Evolutionary conservation across 2,113 vertebrate genomes (phyloP), one percentile per base, ranked within the genome.

Genomic region (Sander lucioperca): DNA sequence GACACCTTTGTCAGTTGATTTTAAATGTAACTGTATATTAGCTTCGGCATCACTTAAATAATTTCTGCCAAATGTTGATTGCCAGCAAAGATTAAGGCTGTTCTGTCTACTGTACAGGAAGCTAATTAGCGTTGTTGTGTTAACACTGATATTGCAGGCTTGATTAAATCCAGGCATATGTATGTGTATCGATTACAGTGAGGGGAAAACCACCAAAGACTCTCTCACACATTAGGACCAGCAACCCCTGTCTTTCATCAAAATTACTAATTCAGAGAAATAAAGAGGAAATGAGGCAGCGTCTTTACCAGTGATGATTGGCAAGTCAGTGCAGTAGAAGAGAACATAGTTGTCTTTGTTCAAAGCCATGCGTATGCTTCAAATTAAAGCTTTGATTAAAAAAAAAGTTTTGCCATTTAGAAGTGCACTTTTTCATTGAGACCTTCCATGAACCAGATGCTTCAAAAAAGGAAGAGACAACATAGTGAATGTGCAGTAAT

Each of bases 291-390:
- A 91, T 87, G 87, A 89, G 77, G 58, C 80, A 64, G 59, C 73
- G 77, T 89, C 85, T 79, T 87, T 51, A 62, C 76, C 66, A 71
- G 85, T 63, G 69, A 82, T 90, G 86, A 87, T 65, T 89, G 73
- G 85, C 62, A 87, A 71, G 79, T 68, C n/a, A 0, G 64, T 72
- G 75, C 85, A 69, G 72, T 47, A 19, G 63, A 83, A 47, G 68
- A 82, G 84, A 91, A 92, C 86, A 92, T 82, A 79, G 83, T 85
- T 88, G 91, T 93, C 91, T 93, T 92, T 94, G 89, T 94, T 92
- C 76, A 77, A 77, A 64, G 73, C 77, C 27, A 4, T 56, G 43
- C 85, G 88, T 85, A 78, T 93, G 91, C 63, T 92, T 88, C 71
- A 58, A 82, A 92, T 93, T 90, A 93, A 4, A 82, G 68, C 30